A percentile compares a stretch with the other conserved stretches of the same genome.
phyloP scores from a whole-genome alignment of 1,140 invertebrate genomes.

The Hyles euphorbiae region DNA sequence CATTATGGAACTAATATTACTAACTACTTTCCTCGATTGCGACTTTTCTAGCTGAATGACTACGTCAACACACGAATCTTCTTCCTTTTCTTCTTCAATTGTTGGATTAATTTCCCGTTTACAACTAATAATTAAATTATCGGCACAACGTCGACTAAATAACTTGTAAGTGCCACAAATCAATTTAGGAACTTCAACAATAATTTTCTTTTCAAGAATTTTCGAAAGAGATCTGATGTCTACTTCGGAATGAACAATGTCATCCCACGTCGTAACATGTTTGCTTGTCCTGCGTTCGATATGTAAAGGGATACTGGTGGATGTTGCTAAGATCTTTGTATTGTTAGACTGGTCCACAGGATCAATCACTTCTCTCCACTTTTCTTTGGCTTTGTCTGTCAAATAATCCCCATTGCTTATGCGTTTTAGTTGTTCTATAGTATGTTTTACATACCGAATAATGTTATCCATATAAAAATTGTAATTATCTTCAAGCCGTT shows the following conservation, averaged over 20 bases:
- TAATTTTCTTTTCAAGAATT: constrained; percentile 56
- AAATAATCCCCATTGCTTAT: constrained; percentile 68
- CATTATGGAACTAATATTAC: constrained; percentile 46
- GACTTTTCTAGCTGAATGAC: constrained; percentile 42
- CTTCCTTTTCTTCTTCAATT: constrained; percentile 7
- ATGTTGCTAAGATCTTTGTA: constrained; percentile 41
- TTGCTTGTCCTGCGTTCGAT: constrained; percentile 32
- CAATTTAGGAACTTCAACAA: constrained; percentile 53
- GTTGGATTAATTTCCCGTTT: constrained; percentile 29
- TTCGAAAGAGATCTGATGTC: constrained; percentile 53
- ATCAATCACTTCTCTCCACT: constrained; percentile 46
- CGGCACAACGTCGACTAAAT: constrained; percentile 36
- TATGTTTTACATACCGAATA: constrained; percentile 57
- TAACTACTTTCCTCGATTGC: constrained; percentile 34
- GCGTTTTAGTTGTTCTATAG: constrained; percentile 61
- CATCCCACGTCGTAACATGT: constrained; percentile 39
- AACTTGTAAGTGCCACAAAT: constrained; percentile 46
- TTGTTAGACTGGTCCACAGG: constrained; percentile 10
- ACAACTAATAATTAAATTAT: constrained; percentile 49
- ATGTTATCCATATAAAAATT: constrained; percentile 66
- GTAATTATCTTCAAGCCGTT: constrained; percentile 54
- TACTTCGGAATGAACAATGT: constrained; percentile 55
- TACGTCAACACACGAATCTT: constrained; percentile 37
- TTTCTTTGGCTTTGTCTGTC: constrained; percentile 58
- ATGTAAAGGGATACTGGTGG: constrained; percentile 41